Evolutionary conservation across 2,113 vertebrate genomes (phyloP), one percentile per base, ranked within the genome.

Genomic region (Nematolebias whitei): DNA sequence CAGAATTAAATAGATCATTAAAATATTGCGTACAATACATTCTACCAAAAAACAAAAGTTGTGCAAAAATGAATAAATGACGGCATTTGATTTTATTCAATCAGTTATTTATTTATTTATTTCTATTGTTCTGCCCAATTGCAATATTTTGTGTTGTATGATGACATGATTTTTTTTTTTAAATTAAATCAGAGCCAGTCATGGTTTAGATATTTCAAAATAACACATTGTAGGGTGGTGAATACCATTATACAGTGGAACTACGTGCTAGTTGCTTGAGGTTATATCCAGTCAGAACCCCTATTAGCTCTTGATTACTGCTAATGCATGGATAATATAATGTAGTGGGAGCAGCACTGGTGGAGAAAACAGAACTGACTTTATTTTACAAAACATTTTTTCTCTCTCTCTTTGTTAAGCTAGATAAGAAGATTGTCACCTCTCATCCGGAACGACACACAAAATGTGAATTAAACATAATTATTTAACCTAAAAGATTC

Each of bases 371-470:
- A 19, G 16, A 38, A 64, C 59, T 57, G 48, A 56, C 39, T 49
- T 12, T 16, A 15, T 14, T 19, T 35, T 11, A 35, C 5, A 22
- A 49, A 13, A n/a, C n/a, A n/a, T 2, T 53, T 18, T 12, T 12
- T 2, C 23, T 40, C 7, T 41, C 15, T 41, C 20, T 22, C 18
- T 12, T 11, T n/a, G 23, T 11, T 2, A n/a, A 13, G 4, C 22
- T 1, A 11, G 59, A 41, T 58, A 51, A 63, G n/a, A 65, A 40
- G 49, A 22, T 12, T 22, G 40, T 57, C 32, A 51, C 58, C 50
- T 32, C 58, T 74, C 54, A 69, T 49, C 56, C 19, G 14, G 24
- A 75, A 23, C 20, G 5, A 18, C 47, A 72, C n/a, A 66, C 51
- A 38, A 44, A 53, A 71, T 57, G 69, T 13, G 54, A 67, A 45